Percentiles rank a stretch among this genome's conserved stretches.
Conservation (phyloP, 2,113 vertebrate genomes). For the Myxocyprinus asiaticus region DNA sequence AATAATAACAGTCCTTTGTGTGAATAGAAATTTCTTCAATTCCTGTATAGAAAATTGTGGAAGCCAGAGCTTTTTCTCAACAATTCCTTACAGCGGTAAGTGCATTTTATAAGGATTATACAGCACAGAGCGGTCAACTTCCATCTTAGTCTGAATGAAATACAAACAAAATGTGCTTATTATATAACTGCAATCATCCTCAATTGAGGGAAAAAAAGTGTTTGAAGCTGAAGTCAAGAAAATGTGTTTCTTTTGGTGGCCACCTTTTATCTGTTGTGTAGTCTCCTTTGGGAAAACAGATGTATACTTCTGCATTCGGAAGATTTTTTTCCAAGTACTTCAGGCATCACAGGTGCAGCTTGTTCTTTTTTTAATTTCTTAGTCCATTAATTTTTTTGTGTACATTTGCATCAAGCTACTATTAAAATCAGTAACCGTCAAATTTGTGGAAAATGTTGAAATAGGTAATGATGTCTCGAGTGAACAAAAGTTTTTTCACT, state of each 20-base stretch:
- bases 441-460: background rate
- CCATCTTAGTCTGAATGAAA: conserved; percentile 50
- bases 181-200: conserved; percentile 67
- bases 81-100: conserved; percentile 73
- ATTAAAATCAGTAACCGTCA: background rate
- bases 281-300: conserved; percentile 13
- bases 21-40: conserved; percentile 73
- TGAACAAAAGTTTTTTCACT: background rate
- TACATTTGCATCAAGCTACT: background rate
- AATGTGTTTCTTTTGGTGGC: background rate
- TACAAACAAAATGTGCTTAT: conserved; percentile 61
- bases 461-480: background rate
- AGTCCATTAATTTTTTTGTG: background rate
- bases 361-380: conserved; percentile 63
- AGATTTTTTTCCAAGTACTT: conserved; percentile 29
- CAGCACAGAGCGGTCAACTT: conserved; percentile 38
- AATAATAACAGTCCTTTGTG: conserved; percentile 78
- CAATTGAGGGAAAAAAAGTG: conserved; percentile 77
- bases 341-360: conserved; percentile 73
- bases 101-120: conserved; percentile 79
- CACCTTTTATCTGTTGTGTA: conserved; percentile 12
- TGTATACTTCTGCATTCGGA: too few relatives aligned
- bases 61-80: conserved; percentile 69
- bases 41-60: conserved; percentile 74
- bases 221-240: background rate